Evolutionary conservation across 2,888 invertebrate species (phyloP).

Genomic region (Drosophila recens): DNA sequence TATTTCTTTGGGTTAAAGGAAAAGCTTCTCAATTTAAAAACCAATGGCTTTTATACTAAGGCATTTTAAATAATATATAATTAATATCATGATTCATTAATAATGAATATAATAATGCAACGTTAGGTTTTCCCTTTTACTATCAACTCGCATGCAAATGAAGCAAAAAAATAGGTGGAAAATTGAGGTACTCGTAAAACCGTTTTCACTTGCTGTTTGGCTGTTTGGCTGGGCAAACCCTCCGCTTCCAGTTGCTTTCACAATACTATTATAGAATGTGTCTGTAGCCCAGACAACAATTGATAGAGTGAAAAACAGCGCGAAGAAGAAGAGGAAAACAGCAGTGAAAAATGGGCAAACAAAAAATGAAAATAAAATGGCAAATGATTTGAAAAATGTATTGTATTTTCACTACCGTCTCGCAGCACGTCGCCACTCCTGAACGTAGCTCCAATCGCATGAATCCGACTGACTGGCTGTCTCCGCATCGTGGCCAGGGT

Average conservation of each 20-base stretch:
- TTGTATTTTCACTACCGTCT: constrained; percentile 71
- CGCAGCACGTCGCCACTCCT: constrained; percentile 87
- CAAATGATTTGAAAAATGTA: constrained; percentile 56
- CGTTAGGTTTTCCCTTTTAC: constrained; percentile 43
- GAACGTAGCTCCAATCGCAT: constrained; percentile 91
- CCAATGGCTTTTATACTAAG: neutral
- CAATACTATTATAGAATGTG: constrained; percentile 54
- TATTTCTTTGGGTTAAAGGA: neutral
- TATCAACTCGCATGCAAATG: constrained; percentile 43
- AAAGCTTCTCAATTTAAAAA: neutral
- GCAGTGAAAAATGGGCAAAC: constrained; percentile 34
- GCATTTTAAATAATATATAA: neutral
- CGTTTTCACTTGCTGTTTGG: constrained; percentile 60
- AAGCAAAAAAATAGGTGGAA: constrained; percentile 2
- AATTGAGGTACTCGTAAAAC: constrained; percentile 23
- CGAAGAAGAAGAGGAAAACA: too few species aligned
- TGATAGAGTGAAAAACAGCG: constrained; percentile 27
- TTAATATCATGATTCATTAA: neutral
- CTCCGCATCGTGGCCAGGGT: constrained; percentile 84
- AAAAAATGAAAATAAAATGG: constrained; percentile 47
- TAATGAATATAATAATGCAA: too few species aligned
- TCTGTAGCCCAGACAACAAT: constrained; percentile 43
- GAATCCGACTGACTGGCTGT: constrained; percentile 85
- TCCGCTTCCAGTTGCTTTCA: constrained; percentile 53
- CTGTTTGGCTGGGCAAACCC: constrained; percentile 25